Base-by-base conservation (phyloP, 2,797 vertebrate genomes). In the Channallabes apus region DNA sequence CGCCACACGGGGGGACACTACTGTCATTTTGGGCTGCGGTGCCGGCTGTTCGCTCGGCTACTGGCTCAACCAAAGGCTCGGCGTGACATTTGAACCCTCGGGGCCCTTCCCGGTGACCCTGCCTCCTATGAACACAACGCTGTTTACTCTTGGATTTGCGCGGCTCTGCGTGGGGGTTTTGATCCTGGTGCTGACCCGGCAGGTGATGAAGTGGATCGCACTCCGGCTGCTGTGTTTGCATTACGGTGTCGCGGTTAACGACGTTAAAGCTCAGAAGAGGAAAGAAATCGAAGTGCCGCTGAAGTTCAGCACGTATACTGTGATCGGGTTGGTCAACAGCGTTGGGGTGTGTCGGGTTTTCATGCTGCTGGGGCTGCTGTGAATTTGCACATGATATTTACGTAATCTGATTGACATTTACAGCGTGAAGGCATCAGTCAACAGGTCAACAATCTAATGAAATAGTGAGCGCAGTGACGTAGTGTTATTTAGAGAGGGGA, bases 221-320 rank as follows among this genome's bases (percentile, higher is more conserved):
- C 94, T 98, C 12, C 86, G 88, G 3, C 6, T 91, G 20, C 82
- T 99, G 22, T 95, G 94, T 29, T 94, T 88, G 0, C 93, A 92
- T 92, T 96, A 97, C 91, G 85, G 87, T 6, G 95, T 97, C 65
- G 90, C 93, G 18, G 18, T 88, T 0, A 29, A 67, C 0, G 94
- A 97, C 83, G 24, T 51, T 73, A 82, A 90, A 1, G 97, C 96
- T 78, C 94, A 92, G 73, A 94, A 90, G 35, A 94, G 95, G 75
- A 94, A 94, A 86, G 96, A 98, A 88, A 98, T 99, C 0, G 98
- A 99, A 89, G 98, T 99, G 84, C 97, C 98, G 0, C 97, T 95
- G 14, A 99, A 98, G 90, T 99, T 97, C 76, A 88, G 93, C 80
- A 99, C 98, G 0, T 99, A 99, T 79, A 92, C 93, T 1, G 89